Percentiles rank a stretch among this genome's conserved stretches.
These are phyloP conservation scores for Microcebus murinus DNA, from an alignment of 2,113 vertebrate species.

Conservation along the genomic window DNA sequence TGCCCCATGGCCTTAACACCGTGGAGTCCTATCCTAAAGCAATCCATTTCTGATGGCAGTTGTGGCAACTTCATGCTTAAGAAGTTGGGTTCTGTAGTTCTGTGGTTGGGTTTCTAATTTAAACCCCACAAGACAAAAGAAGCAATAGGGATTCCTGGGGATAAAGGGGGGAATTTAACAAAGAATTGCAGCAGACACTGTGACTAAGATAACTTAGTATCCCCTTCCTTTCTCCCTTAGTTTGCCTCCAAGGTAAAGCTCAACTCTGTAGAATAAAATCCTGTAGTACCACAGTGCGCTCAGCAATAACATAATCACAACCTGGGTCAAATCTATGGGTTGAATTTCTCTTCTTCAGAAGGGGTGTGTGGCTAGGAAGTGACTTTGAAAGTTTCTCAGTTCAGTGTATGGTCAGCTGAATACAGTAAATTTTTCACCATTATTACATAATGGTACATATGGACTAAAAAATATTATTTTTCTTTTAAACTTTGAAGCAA, in stretches of 20 bases:
- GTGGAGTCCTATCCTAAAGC: background rate
- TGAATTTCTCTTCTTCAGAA: background rate
- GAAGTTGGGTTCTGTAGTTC: background rate
- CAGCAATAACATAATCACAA: background rate
- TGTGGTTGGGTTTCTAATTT: background rate
- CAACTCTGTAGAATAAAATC: background rate
- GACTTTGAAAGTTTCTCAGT: background rate
- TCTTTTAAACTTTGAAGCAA: background rate
- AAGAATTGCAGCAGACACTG: background rate
- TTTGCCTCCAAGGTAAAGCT: background rate
- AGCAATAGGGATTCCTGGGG: background rate
- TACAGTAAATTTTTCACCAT: background rate
- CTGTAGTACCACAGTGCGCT: accelerated
- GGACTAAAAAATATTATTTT: background rate
- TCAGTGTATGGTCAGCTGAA: background rate
- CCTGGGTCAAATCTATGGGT: background rate
- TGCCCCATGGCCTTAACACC: background rate
- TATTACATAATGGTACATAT: background rate
- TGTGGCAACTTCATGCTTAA: background rate
- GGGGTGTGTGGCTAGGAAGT: background rate
- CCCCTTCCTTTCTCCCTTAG: background rate
- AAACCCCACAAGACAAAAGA: background rate
- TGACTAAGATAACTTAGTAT: background rate
- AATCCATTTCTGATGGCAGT: background rate
- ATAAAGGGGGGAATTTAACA: background rate